Evolutionary conservation across 2,888 invertebrate species (phyloP).

Genomic region (Erannis defoliaria): DNA sequence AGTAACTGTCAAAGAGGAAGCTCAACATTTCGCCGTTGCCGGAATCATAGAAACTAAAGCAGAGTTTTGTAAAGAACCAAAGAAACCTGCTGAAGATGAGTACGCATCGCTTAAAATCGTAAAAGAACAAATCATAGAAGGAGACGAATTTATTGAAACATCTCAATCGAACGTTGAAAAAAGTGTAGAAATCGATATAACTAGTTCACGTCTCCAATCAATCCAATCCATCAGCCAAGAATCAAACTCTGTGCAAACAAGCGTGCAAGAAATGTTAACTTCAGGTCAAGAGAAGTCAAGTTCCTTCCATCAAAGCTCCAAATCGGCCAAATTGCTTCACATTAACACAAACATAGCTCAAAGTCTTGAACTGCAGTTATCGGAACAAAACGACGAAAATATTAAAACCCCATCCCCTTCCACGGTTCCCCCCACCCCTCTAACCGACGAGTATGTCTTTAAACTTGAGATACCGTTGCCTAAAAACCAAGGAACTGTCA

Average conservation of each 20-base stretch:
- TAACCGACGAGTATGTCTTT: constrained; percentile 79
- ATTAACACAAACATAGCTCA: constrained; percentile 45
- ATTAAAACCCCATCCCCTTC: constrained; percentile 66
- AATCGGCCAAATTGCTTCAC: constrained; percentile 19
- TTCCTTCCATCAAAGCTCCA: neutral
- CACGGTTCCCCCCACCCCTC: constrained; percentile 70
- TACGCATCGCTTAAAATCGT: constrained; percentile 39
- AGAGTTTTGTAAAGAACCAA: constrained; percentile 38
- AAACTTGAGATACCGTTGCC: constrained; percentile 69
- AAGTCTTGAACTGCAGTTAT: constrained; percentile 35
- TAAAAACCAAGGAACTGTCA: constrained; percentile 58
- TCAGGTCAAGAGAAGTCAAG: neutral
- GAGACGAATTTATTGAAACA: constrained; percentile 22
- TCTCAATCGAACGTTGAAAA: constrained; percentile 35
- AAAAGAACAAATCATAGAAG: constrained; percentile 39
- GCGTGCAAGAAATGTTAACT: neutral
- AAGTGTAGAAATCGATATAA: constrained; percentile 34
- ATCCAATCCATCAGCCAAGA: constrained; percentile 29
- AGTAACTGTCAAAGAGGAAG: constrained; percentile 35
- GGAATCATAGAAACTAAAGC: constrained; percentile 42
- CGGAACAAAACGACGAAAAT: constrained; percentile 47
- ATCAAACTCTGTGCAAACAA: neutral
- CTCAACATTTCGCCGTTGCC: constrained; percentile 37
- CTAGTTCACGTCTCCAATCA: constrained; percentile 30
- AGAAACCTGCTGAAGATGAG: constrained; percentile 40